Base-by-base conservation (phyloP, 2,888 invertebrate genomes). In the Stegana nigrithorax region DNA sequence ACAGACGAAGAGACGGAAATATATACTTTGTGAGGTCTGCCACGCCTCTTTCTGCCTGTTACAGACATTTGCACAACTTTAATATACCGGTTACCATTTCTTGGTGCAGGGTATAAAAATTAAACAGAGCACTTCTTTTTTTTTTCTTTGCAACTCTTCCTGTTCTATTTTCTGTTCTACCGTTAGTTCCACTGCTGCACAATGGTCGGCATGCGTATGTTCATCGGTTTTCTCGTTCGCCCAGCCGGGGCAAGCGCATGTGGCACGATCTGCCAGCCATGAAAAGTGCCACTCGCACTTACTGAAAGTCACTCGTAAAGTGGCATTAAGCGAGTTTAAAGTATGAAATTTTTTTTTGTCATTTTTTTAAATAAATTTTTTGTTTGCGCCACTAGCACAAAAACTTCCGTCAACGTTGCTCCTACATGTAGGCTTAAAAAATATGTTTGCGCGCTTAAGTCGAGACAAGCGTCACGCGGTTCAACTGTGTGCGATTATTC, bases 261-360 rank as follows among this genome's bases (percentile, higher is more conserved):
- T 21, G 23, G 2, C 7, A 10, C 51, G 27, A 2, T 10, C 29
- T 44, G 21, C 44, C 44, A 44, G 14, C 17, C 68, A 75, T 63
- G 71, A 67, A 75, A 75, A 75, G 77, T 78, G 78, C 71, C 76
- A 75, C 70, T 78, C 76, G 71, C 77, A 73, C 71, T 71, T 50
- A 65, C 68, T 67, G 70, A 75, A 76, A 75, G 79, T 75, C 75
- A 78, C 79, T 78, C 78, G 75, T 78, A 77, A 78, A 80, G 80
- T 80, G 79, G 80, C 79, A 80, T 78, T 78, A 78, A 73, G 79
- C 71, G 69, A 71, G 76, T 71, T 78, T 76, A 71, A 76, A 75
- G 77, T 72, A 77, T 17, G 10, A 26, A 7, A 6, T 44, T 29
- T 42, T 26, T 57, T 25, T n/a, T 26, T 55, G 19, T 23, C n/a